A percentile compares a stretch with the other conserved stretches of the same genome.
Evolutionary conservation across 2,888 invertebrate species (phyloP).

Genomic region (Hirtodrosophila cameraria): DNA sequence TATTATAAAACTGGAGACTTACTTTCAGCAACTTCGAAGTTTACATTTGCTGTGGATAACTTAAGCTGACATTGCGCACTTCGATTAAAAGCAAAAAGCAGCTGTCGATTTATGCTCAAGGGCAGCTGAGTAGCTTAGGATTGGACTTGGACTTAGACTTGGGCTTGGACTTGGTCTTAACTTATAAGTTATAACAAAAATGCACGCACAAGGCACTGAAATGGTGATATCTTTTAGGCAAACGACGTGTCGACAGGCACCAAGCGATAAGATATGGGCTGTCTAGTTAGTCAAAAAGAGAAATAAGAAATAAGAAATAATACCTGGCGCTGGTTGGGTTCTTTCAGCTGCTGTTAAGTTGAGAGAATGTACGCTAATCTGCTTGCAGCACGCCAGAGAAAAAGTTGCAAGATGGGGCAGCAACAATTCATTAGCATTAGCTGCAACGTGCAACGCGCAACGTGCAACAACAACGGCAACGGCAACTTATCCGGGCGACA

Average conservation of each 20-base stretch:
- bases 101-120: slow-evolving; percentile 47
- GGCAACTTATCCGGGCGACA: slow-evolving; percentile 45
- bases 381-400: slow-evolving; percentile 67
- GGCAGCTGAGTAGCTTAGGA: no score
- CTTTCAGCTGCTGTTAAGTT: slow-evolving; percentile 54
- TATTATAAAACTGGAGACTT: no score
- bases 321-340: slow-evolving; percentile 33
- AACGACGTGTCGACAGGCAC: slow-evolving; percentile 76
- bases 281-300: slow-evolving; percentile 66
- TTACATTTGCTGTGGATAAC: not conserved
- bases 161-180: slow-evolving; percentile 15
- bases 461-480: slow-evolving; percentile 4
- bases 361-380: slow-evolving; percentile 73
- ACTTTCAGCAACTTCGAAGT: no score
- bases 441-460: no score
- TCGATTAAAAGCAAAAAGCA: slow-evolving; percentile 38
- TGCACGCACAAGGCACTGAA: slow-evolving; percentile 49
- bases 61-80: slow-evolving; percentile 4
- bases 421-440: slow-evolving; percentile 48
- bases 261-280: slow-evolving; percentile 70
- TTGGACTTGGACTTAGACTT: slow-evolving; percentile 13
- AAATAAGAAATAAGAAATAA: slow-evolving; percentile 33
- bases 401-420: slow-evolving; percentile 24
- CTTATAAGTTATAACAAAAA: slow-evolving; percentile 60
- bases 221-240: slow-evolving; percentile 69